phyloP scores from a whole-genome alignment of 2,888 invertebrate genomes.

The Fragum whitleyi region DNA sequence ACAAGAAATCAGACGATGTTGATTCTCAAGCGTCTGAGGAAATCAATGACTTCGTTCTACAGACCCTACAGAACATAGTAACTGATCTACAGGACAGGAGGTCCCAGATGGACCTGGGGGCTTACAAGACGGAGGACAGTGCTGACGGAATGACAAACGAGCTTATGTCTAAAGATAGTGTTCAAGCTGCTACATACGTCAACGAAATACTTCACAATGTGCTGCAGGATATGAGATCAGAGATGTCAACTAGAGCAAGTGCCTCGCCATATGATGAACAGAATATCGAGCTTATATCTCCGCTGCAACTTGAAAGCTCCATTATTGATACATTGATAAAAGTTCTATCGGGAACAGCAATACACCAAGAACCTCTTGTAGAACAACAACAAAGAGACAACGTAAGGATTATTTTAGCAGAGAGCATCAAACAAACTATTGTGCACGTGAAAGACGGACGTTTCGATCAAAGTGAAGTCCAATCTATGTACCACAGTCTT shows the following conservation, averaged over 20 bases:
- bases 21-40: constrained; percentile 26
- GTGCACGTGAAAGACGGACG: constrained; percentile 42
- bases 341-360: constrained; percentile 31
- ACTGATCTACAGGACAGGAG: constrained; percentile 65
- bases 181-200: constrained; percentile 48
- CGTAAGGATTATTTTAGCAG: constrained; percentile 48
- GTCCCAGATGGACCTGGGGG: constrained; percentile 48
- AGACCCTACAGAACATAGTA: constrained; percentile 65
- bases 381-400: constrained; percentile 46
- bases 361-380: constrained; percentile 3
- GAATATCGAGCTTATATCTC: background rate
- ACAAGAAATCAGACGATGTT: background rate
- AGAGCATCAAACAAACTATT: constrained; percentile 54
- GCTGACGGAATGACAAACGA: constrained; percentile 23
- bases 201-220: constrained; percentile 57
- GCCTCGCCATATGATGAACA: background rate
- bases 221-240: constrained; percentile 46
- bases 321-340: constrained; percentile 15
- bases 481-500: constrained; percentile 33
- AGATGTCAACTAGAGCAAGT: constrained; percentile 22
- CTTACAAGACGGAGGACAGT: constrained; percentile 18
- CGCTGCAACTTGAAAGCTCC: constrained; percentile 1
- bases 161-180: constrained; percentile 34
- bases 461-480: constrained; percentile 37
- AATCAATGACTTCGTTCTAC: constrained; percentile 68